A percentile compares a stretch with the other conserved stretches of the same genome.
These are phyloP conservation scores for Agonopterix alstromeriana DNA, from an alignment of 2,888 invertebrate species.

Conservation along the genomic window DNA sequence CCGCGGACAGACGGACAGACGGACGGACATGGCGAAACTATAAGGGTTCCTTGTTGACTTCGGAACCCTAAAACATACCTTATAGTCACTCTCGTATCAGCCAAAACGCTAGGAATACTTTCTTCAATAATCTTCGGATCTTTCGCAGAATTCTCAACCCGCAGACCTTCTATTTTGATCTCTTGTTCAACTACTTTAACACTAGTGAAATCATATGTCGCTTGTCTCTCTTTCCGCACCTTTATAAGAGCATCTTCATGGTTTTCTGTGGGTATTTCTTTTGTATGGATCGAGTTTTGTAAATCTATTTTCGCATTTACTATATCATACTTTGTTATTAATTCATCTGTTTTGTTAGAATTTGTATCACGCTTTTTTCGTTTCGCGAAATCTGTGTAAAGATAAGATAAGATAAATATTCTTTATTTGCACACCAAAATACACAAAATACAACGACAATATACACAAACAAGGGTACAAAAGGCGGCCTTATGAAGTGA, in stretches of 20 bases:
- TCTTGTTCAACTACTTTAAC: slow-evolving; percentile 21
- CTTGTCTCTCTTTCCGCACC: slow-evolving; percentile 15
- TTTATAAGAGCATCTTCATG: slow-evolving; percentile 11
- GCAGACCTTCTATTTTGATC: slow-evolving; percentile 68
- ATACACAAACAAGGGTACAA: too few species aligned
- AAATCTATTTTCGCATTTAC: slow-evolving; percentile 2
- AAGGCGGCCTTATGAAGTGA: too few species aligned
- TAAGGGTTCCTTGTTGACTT: too few species aligned
- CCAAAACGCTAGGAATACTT: slow-evolving; percentile 83
- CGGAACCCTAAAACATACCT: slow-evolving; percentile 47
- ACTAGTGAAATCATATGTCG: slow-evolving; percentile 26
- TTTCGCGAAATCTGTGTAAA: too few species aligned
- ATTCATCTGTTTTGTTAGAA: slow-evolving; percentile 1
- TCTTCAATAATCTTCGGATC: slow-evolving; percentile 68
- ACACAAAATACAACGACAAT: too few species aligned
- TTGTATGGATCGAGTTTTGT: slow-evolving; percentile 8
- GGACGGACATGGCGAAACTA: too few species aligned
- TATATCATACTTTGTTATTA: slow-evolving; percentile 7
- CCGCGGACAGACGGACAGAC: too few species aligned
- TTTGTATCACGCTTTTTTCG: not conserved
- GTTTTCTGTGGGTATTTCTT: slow-evolving; percentile 6
- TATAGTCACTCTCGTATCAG: slow-evolving; percentile 75
- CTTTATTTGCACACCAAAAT: too few species aligned
- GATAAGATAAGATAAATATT: too few species aligned
- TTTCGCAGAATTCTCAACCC: slow-evolving; percentile 77